A percentile compares a stretch with the other conserved stretches of the same genome.
Evolutionary conservation across 2,797 vertebrate genomes (phyloP).

Genomic region (Eleutherodactylus coqui): DNA sequence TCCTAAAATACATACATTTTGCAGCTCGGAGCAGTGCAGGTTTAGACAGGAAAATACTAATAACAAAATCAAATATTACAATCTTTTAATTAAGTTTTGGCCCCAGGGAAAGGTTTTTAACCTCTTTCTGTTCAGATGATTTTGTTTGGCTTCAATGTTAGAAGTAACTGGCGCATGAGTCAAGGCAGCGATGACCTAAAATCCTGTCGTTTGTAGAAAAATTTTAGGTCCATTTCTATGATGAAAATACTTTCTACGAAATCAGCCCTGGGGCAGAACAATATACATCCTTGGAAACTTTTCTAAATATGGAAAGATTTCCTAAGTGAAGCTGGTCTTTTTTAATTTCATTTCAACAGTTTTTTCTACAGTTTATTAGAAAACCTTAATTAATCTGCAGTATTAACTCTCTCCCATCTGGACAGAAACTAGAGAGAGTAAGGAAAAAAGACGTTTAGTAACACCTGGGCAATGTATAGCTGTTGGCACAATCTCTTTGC

Average conservation of each 20-base stretch:
- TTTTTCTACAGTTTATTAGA: not conserved
- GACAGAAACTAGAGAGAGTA: not conserved
- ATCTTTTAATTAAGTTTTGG: slow-evolving; percentile 51
- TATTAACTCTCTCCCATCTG: not conserved
- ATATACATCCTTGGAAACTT: slow-evolving; percentile 5
- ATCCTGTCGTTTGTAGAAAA: not conserved
- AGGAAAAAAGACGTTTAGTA: not conserved
- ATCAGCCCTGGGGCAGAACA: slow-evolving; percentile 14
- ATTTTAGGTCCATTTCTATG: slow-evolving; percentile 40
- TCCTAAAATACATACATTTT: slow-evolving; percentile 43
- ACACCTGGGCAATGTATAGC: not conserved
- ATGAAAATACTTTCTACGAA: slow-evolving; percentile 36
- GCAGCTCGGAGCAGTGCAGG: slow-evolving; percentile 48
- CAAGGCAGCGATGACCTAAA: not conserved
- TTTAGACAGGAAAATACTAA: slow-evolving; percentile 44
- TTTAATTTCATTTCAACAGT: not conserved
- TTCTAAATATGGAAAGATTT: slow-evolving; percentile 40
- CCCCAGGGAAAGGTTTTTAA: slow-evolving; percentile 27
- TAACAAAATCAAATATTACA: slow-evolving; percentile 45
- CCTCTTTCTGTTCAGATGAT: not conserved
- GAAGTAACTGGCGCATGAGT: not conserved
- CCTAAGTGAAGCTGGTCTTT: not conserved
- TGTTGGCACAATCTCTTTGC: not conserved
- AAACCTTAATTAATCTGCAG: slow-evolving; percentile 14
- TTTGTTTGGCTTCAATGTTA: not conserved